Conservation (phyloP, 2,888 invertebrate genomes). For the Cephalotes varians region DNA sequence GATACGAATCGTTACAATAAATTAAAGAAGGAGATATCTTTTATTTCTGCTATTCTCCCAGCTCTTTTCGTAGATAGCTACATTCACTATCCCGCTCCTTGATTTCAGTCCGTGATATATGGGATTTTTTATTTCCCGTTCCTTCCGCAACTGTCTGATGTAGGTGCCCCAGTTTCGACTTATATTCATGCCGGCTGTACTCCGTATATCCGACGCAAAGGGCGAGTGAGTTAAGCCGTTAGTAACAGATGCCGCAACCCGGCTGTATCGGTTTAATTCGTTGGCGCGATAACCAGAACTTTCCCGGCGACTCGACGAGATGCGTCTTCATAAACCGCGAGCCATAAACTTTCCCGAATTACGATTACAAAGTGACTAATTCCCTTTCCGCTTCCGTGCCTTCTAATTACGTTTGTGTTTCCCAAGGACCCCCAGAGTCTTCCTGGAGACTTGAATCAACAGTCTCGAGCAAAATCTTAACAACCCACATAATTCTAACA, state of each 20-base stretch:
- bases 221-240: conserved; percentile 71
- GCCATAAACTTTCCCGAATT: conserved; percentile 57
- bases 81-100: conserved; percentile 43
- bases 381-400: conserved; percentile 42
- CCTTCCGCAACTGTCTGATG: conserved; percentile 59
- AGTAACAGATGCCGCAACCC: conserved; percentile 71
- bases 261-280: conserved; percentile 72
- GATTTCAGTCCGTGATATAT: conserved; percentile 49
- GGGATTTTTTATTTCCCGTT: conserved; percentile 45
- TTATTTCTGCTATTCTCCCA: conserved; percentile 32
- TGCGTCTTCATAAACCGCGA: conserved; percentile 63
- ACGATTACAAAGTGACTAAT: conserved; percentile 56
- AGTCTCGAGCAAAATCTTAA: conserved; percentile 38
- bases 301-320: conserved; percentile 59
- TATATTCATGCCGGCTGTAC: conserved; percentile 63
- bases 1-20: conserved; percentile 41
- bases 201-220: conserved; percentile 54
- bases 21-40: conserved; percentile 25
- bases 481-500: conserved; percentile 23
- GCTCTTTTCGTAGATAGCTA: conserved; percentile 44
- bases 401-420: conserved; percentile 43
- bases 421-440: conserved; percentile 37
- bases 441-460: conserved; percentile 45
- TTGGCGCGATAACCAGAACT: conserved; percentile 69
- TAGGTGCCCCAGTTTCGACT: conserved; percentile 66